Conservation (phyloP, 2,888 invertebrate genomes). For the Nomada ferruginata region DNA sequence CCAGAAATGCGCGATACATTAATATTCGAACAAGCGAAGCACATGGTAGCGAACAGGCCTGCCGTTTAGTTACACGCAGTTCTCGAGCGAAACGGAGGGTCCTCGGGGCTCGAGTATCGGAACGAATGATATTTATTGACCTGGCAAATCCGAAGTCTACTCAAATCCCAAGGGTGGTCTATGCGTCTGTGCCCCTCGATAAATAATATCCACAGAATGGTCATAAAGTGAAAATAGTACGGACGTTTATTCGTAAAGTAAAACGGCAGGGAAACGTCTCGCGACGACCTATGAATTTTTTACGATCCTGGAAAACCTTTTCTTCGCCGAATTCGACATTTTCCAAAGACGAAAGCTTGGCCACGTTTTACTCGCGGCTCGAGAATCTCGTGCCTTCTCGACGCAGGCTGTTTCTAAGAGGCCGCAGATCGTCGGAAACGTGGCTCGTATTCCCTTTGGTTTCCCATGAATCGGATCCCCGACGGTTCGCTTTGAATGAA, state of each 20-base stretch:
- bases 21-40: slow-evolving; percentile 66
- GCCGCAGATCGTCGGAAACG: slow-evolving; percentile 15
- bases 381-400: neutral
- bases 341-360: neutral
- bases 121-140: slow-evolving; percentile 84
- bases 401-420: slow-evolving; percentile 12
- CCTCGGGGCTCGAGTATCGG: slow-evolving; percentile 82
- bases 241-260: slow-evolving; percentile 57
- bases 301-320: slow-evolving; percentile 39
- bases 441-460: slow-evolving; percentile 49
- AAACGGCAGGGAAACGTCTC: slow-evolving; percentile 53
- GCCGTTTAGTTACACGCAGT: slow-evolving; percentile 76
- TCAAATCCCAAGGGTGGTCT: slow-evolving; percentile 83
- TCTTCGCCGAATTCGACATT: neutral
- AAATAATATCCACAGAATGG: slow-evolving; percentile 76
- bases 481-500: slow-evolving; percentile 78
- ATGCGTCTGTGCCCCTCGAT: slow-evolving; percentile 72
- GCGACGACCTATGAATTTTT: slow-evolving; percentile 61
- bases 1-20: neutral
- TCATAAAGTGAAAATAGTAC: slow-evolving; percentile 77
- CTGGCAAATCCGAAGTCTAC: slow-evolving; percentile 81
- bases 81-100: slow-evolving; percentile 62
- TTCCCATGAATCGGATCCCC: slow-evolving; percentile 76
- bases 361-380: slow-evolving; percentile 42
- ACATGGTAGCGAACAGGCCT: slow-evolving; percentile 74